These are phyloP conservation scores for Ochlodes sylvanus DNA, from an alignment of 2,888 invertebrate species.

Conservation along the genomic window DNA sequence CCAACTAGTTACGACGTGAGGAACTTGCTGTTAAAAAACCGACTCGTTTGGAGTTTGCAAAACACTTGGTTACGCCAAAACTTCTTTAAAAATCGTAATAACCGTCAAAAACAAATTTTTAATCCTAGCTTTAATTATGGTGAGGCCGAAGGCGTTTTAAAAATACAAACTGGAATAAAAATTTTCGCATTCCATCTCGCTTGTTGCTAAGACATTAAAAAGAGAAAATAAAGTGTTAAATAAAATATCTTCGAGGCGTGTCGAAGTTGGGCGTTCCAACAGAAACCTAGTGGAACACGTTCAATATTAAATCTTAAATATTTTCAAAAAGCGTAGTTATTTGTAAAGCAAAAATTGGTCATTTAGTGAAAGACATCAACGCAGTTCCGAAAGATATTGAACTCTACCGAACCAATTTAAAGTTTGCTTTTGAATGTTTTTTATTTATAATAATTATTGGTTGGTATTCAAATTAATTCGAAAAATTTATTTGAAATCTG, in stretches of 20 bases:
- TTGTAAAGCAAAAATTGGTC: too few relatives aligned
- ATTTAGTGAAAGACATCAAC: slow-evolving; percentile 6
- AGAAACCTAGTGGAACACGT: neutral
- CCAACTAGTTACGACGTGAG: slow-evolving; percentile 16
- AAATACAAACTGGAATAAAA: neutral
- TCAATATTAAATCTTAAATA: slow-evolving; percentile 4
- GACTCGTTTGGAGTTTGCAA: neutral
- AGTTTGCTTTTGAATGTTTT: neutral
- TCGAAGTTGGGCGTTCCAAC: slow-evolving; percentile 2
- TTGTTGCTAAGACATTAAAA: neutral
- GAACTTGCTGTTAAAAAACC: slow-evolving; percentile 24
- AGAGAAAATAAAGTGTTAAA: neutral
- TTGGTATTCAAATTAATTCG: slow-evolving; percentile 16
- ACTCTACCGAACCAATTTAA: slow-evolving; percentile 4
- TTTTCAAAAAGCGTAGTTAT: neutral
- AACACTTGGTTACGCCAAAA: neutral
- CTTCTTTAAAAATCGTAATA: neutral
- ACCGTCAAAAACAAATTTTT: too few relatives aligned
- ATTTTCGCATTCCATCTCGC: neutral
- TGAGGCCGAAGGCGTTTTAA: neutral
- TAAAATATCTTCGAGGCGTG: slow-evolving; percentile 4
- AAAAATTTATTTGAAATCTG: slow-evolving; percentile 1
- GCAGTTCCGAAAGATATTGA: neutral
- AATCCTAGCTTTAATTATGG: neutral
- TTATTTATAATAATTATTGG: slow-evolving; percentile 2